Percentiles rank a stretch among this genome's conserved stretches.
These are phyloP conservation scores for Antechinus flavipes DNA, from an alignment of 2,113 vertebrate genomes.

Conservation along the genomic window DNA sequence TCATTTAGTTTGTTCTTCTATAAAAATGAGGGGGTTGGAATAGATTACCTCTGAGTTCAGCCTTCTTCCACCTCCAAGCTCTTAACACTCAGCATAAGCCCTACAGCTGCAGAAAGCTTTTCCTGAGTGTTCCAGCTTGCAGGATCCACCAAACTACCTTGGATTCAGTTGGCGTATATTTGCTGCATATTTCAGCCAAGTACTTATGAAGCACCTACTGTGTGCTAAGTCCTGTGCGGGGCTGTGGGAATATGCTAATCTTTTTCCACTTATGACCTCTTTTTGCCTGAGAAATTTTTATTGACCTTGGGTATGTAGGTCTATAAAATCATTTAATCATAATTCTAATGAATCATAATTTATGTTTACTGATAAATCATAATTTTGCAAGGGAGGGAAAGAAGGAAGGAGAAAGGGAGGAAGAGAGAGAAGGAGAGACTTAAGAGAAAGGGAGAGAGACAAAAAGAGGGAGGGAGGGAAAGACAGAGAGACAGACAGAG, in stretches of 20 bases:
- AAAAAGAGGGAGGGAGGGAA: neutral
- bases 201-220: neutral
- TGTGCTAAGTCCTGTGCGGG: neutral
- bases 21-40: neutral
- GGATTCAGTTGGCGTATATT: neutral
- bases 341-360: no score
- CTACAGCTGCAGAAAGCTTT: neutral
- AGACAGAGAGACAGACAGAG: neutral
- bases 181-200: neutral
- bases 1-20: neutral
- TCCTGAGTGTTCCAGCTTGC: neutral
- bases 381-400: no score
- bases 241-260: no score
- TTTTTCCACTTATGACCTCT: no score
- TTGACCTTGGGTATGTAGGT: no score
- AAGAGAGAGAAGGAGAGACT: conserved; percentile 11
- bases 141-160: neutral
- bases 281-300: no score
- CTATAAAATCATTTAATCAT: no score
- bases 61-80: neutral
- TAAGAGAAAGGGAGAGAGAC: neutral
- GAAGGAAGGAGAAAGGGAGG: neutral
- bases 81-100: neutral
- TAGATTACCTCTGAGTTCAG: neutral
- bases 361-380: no score